A percentile compares a stretch with the other conserved stretches of the same genome.
Evolutionary conservation across 2,888 invertebrate species (phyloP).

Genomic region (Epistrophella euchroma): DNA sequence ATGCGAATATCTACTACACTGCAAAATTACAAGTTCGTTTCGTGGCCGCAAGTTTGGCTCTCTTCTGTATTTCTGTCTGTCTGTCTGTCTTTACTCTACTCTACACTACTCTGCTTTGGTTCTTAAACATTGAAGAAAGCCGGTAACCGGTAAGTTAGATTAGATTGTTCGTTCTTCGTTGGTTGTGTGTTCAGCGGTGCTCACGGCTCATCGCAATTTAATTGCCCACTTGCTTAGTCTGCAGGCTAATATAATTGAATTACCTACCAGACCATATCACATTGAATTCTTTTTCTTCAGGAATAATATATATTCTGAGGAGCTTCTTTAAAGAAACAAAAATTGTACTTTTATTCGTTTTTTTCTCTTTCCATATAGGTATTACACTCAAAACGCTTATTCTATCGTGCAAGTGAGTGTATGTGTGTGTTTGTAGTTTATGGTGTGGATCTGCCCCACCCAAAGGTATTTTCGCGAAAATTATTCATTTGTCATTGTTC

Average conservation of each 20-base stretch:
- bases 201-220: conserved; percentile 43
- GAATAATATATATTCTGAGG: conserved; percentile 32
- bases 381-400: conserved; percentile 6
- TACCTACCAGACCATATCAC: conserved; percentile 68
- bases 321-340: conserved; percentile 44
- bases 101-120: background rate
- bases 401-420: conserved; percentile 32
- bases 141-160: conserved; percentile 22
- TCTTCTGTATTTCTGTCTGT: conserved; percentile 3
- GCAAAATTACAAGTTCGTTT: conserved; percentile 15
- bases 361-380: conserved; percentile 8
- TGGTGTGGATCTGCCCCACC: conserved; percentile 73
- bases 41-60: conserved; percentile 26
- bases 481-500: conserved; percentile 76
- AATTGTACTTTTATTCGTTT: conserved; percentile 11
- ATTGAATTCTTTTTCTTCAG: conserved; percentile 54
- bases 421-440: conserved; percentile 45
- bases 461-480: conserved; percentile 76
- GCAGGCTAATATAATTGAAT: conserved; percentile 48
- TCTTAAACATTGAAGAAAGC: conserved; percentile 24
- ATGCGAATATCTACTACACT: background rate
- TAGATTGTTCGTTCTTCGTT: conserved; percentile 5
- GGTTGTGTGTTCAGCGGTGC: conserved; percentile 1
- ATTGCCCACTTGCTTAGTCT: conserved; percentile 48
- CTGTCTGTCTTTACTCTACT: background rate